Percentiles rank a stretch among this genome's conserved stretches.
phyloP scores from a whole-genome alignment of 2,113 vertebrate species.

The Ceyx melanurus region DNA sequence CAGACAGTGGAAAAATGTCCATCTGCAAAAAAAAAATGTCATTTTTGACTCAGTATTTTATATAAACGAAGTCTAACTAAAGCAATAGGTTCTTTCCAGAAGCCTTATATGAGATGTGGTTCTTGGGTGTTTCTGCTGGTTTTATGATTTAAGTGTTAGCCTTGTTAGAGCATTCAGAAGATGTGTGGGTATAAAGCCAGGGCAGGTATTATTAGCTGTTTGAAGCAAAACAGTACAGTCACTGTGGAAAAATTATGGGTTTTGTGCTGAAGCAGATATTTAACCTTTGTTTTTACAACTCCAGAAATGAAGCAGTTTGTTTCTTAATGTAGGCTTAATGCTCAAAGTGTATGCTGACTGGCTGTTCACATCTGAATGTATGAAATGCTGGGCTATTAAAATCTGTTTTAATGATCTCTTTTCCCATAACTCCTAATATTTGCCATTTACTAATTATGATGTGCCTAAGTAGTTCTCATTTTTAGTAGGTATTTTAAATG shows the following conservation, averaged over 20 bases:
- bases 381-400: conserved; percentile 39
- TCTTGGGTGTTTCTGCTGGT: background rate
- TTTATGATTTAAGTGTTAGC: background rate
- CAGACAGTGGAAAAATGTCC: background rate
- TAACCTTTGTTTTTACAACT: conserved; percentile 68
- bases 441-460: conserved; percentile 61
- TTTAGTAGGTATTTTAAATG: conserved; percentile 33
- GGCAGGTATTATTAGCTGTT: conserved; percentile 39
- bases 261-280: conserved; percentile 45
- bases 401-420: conserved; percentile 26
- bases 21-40: background rate
- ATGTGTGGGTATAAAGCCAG: conserved; percentile 12
- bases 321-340: conserved; percentile 40
- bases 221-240: conserved; percentile 18
- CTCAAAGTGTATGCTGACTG: background rate
- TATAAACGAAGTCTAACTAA: background rate
- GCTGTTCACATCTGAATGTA: background rate
- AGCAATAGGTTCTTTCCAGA: background rate
- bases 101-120: background rate
- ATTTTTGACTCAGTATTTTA: background rate
- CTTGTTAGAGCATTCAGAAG: background rate
- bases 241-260: conserved; percentile 29
- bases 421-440: conserved; percentile 62
- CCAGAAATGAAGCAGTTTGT: conserved; percentile 44
- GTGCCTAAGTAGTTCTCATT: conserved; percentile 18